Conservation (phyloP, 2,797 vertebrate genomes). For the Danio kyathit region DNA sequence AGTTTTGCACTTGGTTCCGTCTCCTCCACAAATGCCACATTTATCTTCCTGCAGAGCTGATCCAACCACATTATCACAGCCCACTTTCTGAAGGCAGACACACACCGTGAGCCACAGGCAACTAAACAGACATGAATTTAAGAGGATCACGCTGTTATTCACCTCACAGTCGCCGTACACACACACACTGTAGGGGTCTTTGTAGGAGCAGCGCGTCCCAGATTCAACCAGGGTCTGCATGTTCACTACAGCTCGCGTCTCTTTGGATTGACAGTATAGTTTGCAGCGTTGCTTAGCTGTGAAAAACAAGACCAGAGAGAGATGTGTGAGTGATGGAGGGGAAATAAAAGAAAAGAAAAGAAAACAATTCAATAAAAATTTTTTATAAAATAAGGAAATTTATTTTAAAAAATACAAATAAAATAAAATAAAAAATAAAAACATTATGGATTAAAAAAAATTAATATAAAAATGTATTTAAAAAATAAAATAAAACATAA, state of each 20-base stretch:
- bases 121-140: not conserved
- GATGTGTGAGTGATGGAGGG: not conserved
- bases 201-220: constrained; percentile 96
- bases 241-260: constrained; percentile 86
- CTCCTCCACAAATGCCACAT: constrained; percentile 94
- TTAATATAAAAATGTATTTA: too few species aligned
- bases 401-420: too few species aligned
- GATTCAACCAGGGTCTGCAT: constrained; percentile 91
- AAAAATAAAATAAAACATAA: too few species aligned
- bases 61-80: constrained; percentile 91
- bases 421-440: too few species aligned
- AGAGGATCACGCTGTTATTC: constrained; percentile 62
- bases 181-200: constrained; percentile 92
- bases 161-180: constrained; percentile 94
- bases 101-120: constrained; percentile 28
- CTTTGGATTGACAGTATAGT: constrained; percentile 92
- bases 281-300: constrained; percentile 94
- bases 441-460: too few species aligned
- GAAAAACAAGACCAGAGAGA: constrained; percentile 55
- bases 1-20: constrained; percentile 93
- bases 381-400: too few species aligned
- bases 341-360: not conserved
- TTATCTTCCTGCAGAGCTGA: constrained; percentile 95
- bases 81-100: constrained; percentile 87
- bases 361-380: too few species aligned